A percentile compares a stretch with the other conserved stretches of the same genome.
phyloP scores from a whole-genome alignment of 2,888 invertebrate genomes.

The Pachycephus smyrnensis region DNA sequence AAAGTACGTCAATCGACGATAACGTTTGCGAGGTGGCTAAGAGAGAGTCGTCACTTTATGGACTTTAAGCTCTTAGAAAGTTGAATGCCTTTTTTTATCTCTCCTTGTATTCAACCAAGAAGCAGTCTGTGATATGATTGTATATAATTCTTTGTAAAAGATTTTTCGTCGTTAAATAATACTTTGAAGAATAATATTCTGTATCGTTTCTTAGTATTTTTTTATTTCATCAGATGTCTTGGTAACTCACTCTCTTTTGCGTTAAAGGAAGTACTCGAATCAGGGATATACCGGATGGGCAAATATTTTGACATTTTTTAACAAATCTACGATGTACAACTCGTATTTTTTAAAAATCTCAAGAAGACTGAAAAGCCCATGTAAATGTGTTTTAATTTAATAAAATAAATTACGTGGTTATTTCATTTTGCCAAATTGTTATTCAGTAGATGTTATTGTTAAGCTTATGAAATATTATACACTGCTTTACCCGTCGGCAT shows the following conservation, averaged over 20 bases:
- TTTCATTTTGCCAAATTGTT: no score
- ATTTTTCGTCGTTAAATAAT: not conserved
- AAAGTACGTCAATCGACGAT: not conserved
- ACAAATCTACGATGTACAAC: not conserved
- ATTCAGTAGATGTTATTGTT: no score
- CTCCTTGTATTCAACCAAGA: not conserved
- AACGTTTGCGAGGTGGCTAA: not conserved
- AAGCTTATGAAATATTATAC: no score
- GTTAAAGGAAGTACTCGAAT: not conserved
- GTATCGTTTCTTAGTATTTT: not conserved
- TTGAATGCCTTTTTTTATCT: not conserved
- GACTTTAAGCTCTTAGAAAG: not conserved
- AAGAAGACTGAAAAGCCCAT: no score
- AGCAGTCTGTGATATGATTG: not conserved
- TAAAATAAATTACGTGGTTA: not conserved
- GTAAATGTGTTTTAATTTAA: not conserved
- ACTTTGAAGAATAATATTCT: not conserved
- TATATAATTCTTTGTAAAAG: not conserved
- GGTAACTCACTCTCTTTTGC: not conserved
- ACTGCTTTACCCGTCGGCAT: not conserved
- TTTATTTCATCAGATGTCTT: not conserved
- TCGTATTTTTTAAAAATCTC: not conserved
- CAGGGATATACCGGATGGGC: not conserved
- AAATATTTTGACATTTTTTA: not conserved
- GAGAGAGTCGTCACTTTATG: not conserved